Evolutionary conservation across 2,888 invertebrate genomes (phyloP).

Genomic region (Furcula furcula): DNA sequence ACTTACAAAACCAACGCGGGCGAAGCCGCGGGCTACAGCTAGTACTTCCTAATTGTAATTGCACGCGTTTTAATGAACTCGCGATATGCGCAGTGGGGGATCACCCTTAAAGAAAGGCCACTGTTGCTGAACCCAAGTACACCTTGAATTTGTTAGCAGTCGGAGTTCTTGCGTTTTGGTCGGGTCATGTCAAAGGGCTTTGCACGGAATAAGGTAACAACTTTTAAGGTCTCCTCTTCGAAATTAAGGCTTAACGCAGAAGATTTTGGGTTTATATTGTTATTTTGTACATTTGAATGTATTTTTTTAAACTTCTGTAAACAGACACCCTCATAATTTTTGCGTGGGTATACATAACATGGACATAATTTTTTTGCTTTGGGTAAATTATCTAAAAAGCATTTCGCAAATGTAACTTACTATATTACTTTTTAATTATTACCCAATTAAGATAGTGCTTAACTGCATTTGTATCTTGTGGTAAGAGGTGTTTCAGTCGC

Average conservation of each 20-base stretch:
- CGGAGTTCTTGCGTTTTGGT: conserved; percentile 23
- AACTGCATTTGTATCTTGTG: too few relatives aligned
- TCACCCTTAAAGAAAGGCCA: conserved; percentile 33
- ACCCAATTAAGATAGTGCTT: too few relatives aligned
- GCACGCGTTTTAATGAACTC: conserved; percentile 63
- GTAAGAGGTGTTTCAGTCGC: too few relatives aligned
- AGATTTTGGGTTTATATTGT: conserved; percentile 4
- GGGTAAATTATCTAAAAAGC: too few relatives aligned
- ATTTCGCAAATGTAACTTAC: too few relatives aligned
- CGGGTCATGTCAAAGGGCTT: conserved; percentile 22
- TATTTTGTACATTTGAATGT: neutral
- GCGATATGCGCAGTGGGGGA: conserved; percentile 43
- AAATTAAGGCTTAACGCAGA: neutral
- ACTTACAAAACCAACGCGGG: too few relatives aligned
- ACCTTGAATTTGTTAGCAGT: conserved; percentile 6
- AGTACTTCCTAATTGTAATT: conserved; percentile 49
- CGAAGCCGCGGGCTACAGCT: too few relatives aligned
- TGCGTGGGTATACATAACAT: conserved; percentile 1
- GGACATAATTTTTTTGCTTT: conserved; percentile 4
- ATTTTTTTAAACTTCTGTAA: conserved; percentile 4
- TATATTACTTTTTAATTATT: too few relatives aligned
- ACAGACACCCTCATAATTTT: conserved; percentile 2
- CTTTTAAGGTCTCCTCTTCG: neutral
- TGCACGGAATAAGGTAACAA: conserved; percentile 1
- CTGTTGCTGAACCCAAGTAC: conserved; percentile 20